phyloP scores from a whole-genome alignment of 1,140 invertebrate species.

The Gonioctena quinquepunctata region DNA sequence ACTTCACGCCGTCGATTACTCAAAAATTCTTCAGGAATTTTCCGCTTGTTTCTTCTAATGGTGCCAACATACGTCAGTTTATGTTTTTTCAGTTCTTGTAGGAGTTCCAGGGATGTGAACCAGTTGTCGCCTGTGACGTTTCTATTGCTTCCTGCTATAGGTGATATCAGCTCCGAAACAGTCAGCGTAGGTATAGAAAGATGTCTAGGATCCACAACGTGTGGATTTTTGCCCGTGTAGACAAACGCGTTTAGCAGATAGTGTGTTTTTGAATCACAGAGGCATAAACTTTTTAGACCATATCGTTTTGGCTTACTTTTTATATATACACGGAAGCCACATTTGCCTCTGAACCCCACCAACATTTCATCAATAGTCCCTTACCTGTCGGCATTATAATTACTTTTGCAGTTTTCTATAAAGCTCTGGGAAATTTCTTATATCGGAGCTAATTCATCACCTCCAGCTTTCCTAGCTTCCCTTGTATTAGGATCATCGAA shows the following conservation, averaged over 20 bases:
- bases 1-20: constrained; percentile 13
- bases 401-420: neutral
- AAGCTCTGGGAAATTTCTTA: too few species aligned
- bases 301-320: constrained; percentile 16
- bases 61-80: constrained; percentile 48
- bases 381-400: neutral
- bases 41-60: constrained; percentile 46
- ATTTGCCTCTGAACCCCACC: constrained; percentile 13
- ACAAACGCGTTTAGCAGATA: constrained; percentile 18
- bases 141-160: constrained; percentile 41
- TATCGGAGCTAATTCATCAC: too few species aligned
- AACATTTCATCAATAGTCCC: constrained; percentile 10
- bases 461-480: too few species aligned
- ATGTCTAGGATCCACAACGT: constrained; percentile 6
- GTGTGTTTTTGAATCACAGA: constrained; percentile 11
- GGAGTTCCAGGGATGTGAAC: constrained; percentile 45
- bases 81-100: constrained; percentile 26
- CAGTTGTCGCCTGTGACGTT: constrained; percentile 55
- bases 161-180: constrained; percentile 41
- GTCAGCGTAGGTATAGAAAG: constrained; percentile 28
- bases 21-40: constrained; percentile 44
- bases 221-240: neutral
- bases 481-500: too few species aligned
- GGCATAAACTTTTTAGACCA: constrained; percentile 18
- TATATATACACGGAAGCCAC: constrained; percentile 18